phyloP scores from a whole-genome alignment of 2,113 vertebrate species.

The Bungarus multicinctus region DNA sequence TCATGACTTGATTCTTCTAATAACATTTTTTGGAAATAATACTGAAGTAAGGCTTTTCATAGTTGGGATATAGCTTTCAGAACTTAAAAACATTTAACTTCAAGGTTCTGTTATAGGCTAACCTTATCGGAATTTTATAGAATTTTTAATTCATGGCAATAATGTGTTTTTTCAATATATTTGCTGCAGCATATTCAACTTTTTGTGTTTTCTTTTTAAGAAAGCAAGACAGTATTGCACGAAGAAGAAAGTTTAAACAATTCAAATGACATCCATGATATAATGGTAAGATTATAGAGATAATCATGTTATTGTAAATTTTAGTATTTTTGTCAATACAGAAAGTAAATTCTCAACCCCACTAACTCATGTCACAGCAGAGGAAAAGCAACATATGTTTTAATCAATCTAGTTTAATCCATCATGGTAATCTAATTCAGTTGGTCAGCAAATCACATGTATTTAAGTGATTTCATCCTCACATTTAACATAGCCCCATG shows the following conservation, averaged over 20 bases:
- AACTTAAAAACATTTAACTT: background rate
- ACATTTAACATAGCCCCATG: background rate
- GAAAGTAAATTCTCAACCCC: background rate
- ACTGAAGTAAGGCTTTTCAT: background rate
- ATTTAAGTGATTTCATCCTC: background rate
- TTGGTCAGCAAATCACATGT: background rate
- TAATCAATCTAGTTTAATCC: background rate
- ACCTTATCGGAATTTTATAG: background rate
- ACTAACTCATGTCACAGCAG: background rate
- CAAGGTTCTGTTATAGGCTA: background rate
- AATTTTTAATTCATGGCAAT: background rate
- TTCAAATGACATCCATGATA: constrained; percentile 38
- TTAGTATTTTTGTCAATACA: background rate
- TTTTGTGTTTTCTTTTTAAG: constrained; percentile 20
- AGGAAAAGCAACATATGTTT: background rate
- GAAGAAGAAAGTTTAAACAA: background rate
- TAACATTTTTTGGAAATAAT: background rate
- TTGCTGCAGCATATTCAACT: background rate
- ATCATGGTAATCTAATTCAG: background rate
- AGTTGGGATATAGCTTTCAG: background rate
- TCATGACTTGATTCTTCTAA: background rate
- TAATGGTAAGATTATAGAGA: constrained; percentile 54
- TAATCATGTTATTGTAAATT: background rate
- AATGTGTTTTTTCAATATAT: background rate
- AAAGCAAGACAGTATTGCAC: background rate